phyloP scores from a whole-genome alignment of 2,888 invertebrate species.

The Physocephala rufipes region DNA sequence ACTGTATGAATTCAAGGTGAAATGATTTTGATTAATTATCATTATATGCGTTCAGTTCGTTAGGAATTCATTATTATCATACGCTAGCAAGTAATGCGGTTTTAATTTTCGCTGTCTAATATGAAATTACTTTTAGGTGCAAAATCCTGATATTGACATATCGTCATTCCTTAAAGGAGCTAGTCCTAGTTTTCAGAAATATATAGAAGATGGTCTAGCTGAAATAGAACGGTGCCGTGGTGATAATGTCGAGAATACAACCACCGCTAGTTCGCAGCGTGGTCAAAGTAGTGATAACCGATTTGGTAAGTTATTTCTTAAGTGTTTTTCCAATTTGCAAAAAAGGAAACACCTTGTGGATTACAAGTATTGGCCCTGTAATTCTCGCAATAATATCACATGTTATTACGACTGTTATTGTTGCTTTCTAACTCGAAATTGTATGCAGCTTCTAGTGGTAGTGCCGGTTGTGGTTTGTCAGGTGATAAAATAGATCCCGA shows the following conservation, averaged over 20 bases:
- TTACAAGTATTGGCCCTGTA: too few relatives aligned
- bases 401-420: too few relatives aligned
- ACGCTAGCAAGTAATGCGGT: too few relatives aligned
- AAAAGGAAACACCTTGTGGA: slow-evolving; percentile 25
- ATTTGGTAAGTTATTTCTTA: slow-evolving; percentile 41
- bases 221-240: slow-evolving; percentile 60
- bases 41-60: not conserved
- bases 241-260: slow-evolving; percentile 41
- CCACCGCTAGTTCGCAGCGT: not conserved
- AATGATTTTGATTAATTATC: not conserved
- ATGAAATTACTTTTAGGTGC: slow-evolving; percentile 49
- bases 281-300: slow-evolving; percentile 43
- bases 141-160: slow-evolving; percentile 65
- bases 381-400: too few relatives aligned
- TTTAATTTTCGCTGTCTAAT: too few relatives aligned
- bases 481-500: slow-evolving; percentile 59
- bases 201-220: slow-evolving; percentile 65
- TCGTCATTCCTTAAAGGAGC: slow-evolving; percentile 64
- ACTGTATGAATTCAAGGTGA: slow-evolving; percentile 65
- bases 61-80: not conserved
- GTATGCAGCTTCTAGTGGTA: slow-evolving; percentile 32
- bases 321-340: not conserved
- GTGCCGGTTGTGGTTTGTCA: slow-evolving; percentile 22
- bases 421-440: too few relatives aligned
- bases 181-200: slow-evolving; percentile 64